phyloP scores from a whole-genome alignment of 1,140 invertebrate species.

The Ceratitis capitata region DNA sequence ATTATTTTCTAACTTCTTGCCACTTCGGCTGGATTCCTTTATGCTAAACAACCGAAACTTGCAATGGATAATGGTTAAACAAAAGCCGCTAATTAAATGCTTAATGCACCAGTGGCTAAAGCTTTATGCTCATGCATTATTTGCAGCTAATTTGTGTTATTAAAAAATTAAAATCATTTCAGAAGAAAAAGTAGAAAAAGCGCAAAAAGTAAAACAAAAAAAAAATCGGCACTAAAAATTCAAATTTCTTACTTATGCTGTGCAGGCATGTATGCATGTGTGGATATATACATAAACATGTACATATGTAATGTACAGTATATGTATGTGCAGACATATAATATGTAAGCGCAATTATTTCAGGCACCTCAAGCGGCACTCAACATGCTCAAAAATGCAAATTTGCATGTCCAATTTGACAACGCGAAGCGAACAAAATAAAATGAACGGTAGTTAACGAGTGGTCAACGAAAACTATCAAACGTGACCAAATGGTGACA shows the following conservation, averaged over 20 bases:
- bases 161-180: not conserved
- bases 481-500: not conserved
- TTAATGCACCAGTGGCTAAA: not conserved
- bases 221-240: too few relatives aligned
- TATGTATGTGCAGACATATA: too few relatives aligned
- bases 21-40: not conserved
- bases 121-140: not conserved
- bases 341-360: too few relatives aligned
- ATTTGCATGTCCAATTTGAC: not conserved
- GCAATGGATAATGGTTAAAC: not conserved
- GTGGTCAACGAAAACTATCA: not conserved
- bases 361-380: not conserved
- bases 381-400: not conserved
- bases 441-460: not conserved
- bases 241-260: too few relatives aligned
- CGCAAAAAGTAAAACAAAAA: too few relatives aligned
- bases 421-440: not conserved
- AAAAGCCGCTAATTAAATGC: not conserved
- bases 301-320: too few relatives aligned
- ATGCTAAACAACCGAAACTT: not conserved
- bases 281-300: too few relatives aligned
- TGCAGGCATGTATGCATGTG: too few relatives aligned
- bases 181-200: not conserved
- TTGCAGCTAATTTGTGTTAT: not conserved
- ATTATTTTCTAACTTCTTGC: too few relatives aligned